Evolutionary conservation across 2,888 invertebrate genomes (phyloP).

Genomic region (Drosophila helvetica): DNA sequence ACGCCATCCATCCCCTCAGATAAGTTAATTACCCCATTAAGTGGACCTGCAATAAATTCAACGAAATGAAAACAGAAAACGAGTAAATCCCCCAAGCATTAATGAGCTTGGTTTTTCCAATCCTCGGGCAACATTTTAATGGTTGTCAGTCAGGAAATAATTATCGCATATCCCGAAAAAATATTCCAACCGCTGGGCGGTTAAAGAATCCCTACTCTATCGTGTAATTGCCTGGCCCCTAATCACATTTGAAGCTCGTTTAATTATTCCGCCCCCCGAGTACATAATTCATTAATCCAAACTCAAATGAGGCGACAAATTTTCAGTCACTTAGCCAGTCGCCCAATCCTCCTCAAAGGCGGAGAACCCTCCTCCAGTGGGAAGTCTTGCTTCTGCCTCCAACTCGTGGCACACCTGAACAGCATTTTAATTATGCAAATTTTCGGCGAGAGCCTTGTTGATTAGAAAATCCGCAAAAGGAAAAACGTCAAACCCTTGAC

Average conservation of each 20-base stretch:
- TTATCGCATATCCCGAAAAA: constrained; percentile 49
- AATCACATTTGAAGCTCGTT: constrained; percentile 69
- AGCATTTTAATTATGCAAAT: constrained; percentile 79
- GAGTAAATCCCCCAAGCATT: background rate
- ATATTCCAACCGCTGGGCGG: background rate
- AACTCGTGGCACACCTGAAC: constrained; percentile 43
- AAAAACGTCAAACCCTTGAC: constrained; percentile 41
- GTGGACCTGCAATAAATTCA: constrained; percentile 37
- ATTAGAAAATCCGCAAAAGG: constrained; percentile 72
- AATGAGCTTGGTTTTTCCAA: constrained; percentile 17
- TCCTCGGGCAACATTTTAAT: constrained; percentile 27
- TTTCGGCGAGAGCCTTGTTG: constrained; percentile 58
- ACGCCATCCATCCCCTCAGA: constrained; percentile 7
- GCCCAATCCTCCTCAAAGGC: constrained; percentile 60
- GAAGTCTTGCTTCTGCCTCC: background rate
- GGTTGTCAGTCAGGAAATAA: constrained; percentile 54
- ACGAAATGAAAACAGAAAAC: constrained; percentile 1
- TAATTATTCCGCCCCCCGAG: constrained; percentile 61
- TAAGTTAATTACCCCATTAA: constrained; percentile 49
- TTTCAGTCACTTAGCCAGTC: constrained; percentile 64
- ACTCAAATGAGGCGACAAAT: constrained; percentile 78
- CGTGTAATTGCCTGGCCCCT: constrained; percentile 71
- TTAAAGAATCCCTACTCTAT: constrained; percentile 44
- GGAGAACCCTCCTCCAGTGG: constrained; percentile 3
- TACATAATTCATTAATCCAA: constrained; percentile 72